Evolutionary conservation across 2,888 invertebrate species (phyloP).

Genomic region (Dryobota labecula): DNA sequence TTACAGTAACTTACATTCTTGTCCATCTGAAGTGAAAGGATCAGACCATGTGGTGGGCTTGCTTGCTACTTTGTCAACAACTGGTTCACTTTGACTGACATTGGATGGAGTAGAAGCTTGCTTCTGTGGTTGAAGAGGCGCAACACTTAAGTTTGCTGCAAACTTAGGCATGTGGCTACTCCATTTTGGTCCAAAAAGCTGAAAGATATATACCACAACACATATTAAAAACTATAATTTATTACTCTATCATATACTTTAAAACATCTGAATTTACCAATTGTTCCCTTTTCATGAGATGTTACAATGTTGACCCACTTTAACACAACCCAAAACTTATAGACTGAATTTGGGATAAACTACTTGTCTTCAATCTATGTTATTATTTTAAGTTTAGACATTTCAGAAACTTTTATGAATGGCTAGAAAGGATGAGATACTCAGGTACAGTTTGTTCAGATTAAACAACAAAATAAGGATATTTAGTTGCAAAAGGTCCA

Average conservation of each 20-base stretch:
- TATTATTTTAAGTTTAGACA: background rate
- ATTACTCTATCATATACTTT: background rate
- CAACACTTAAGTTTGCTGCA: slow-evolving; percentile 95
- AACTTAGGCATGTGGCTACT: slow-evolving; percentile 95
- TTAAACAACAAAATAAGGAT: background rate
- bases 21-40: slow-evolving; percentile 85
- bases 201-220: slow-evolving; percentile 67
- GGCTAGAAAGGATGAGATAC: background rate
- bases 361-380: background rate
- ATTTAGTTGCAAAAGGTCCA: background rate
- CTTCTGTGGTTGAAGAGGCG: slow-evolving; percentile 94
- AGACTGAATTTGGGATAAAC: background rate
- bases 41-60: slow-evolving; percentile 81
- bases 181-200: slow-evolving; percentile 96
- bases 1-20: slow-evolving; percentile 85
- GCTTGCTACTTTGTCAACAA: slow-evolving; percentile 71
- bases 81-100: slow-evolving; percentile 68
- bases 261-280: background rate
- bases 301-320: background rate
- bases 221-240: background rate
- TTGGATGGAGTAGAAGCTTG: slow-evolving; percentile 84
- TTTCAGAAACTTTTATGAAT: background rate
- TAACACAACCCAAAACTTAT: background rate
- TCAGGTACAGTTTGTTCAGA: background rate
- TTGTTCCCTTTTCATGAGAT: background rate